Evolutionary conservation across 1,140 invertebrate genomes (phyloP).

Genomic region (Pseudomyrmex pallidus): DNA sequence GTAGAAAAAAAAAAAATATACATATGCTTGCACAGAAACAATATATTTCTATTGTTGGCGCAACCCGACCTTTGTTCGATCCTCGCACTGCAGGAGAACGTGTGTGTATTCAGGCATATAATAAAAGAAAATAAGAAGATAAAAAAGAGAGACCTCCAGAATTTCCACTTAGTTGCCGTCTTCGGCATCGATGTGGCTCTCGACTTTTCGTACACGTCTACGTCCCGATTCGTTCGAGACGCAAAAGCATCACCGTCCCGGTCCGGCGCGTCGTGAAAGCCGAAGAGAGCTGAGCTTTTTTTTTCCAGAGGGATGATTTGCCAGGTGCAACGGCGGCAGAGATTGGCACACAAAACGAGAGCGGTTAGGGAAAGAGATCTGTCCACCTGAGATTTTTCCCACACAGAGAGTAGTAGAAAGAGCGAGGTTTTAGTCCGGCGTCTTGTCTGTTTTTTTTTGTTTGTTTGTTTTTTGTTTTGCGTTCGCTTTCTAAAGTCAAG

Average conservation of each 20-base stretch:
- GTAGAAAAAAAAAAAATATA: too few relatives aligned
- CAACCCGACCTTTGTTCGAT: conserved; percentile 2
- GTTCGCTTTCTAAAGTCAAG: conserved; percentile 36
- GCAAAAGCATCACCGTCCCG: conserved; percentile 61
- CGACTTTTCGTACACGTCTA: conserved; percentile 55
- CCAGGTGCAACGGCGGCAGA: conserved; percentile 39
- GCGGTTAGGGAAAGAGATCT: conserved; percentile 34
- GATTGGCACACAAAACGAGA: conserved; percentile 2
- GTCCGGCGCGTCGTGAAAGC: conserved; percentile 28
- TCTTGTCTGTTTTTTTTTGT: conserved; percentile 18
- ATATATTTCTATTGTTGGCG: not conserved
- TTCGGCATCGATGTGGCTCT: conserved; percentile 73
- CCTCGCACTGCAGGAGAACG: conserved; percentile 6
- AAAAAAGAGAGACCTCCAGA: conserved; percentile 76
- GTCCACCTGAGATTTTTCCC: conserved; percentile 23
- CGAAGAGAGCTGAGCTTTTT: not conserved
- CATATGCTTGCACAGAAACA: not conserved
- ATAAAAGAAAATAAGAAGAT: conserved; percentile 35
- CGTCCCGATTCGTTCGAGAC: conserved; percentile 52
- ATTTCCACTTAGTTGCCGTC: conserved; percentile 74
- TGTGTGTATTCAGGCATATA: not conserved
- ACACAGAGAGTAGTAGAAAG: conserved; percentile 19
- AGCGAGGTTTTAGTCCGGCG: conserved; percentile 27
- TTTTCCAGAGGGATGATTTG: conserved; percentile 32
- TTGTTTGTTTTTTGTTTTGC: conserved; percentile 1